phyloP scores from a whole-genome alignment of 1,140 invertebrate species.

The Drosophila jambulina region DNA sequence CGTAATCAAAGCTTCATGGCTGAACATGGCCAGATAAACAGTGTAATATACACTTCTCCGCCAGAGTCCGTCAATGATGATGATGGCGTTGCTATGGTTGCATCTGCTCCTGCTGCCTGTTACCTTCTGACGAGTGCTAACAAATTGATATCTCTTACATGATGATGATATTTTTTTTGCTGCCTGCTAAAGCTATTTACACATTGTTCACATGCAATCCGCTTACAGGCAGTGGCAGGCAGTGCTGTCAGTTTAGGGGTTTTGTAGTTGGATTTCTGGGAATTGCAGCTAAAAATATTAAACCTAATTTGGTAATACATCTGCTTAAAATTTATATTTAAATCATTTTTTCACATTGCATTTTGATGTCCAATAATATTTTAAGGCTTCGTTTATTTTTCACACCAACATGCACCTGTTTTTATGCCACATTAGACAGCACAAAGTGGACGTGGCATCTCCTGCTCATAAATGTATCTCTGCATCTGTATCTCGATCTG shows the following conservation, averaged over 20 bases:
- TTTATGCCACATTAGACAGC: background rate
- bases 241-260: background rate
- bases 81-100: slow-evolving; percentile 12
- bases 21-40: slow-evolving; percentile 24
- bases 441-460: slow-evolving; percentile 17
- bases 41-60: slow-evolving; percentile 9
- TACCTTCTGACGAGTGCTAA: slow-evolving; percentile 28
- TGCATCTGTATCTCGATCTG: slow-evolving; percentile 15
- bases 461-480: slow-evolving; percentile 28
- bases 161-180: slow-evolving; percentile 49
- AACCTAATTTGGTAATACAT: too few relatives aligned
- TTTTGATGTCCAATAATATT: too few relatives aligned
- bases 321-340: background rate
- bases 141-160: slow-evolving; percentile 69
- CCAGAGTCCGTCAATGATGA: slow-evolving; percentile 13
- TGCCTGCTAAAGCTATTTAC: slow-evolving; percentile 46
- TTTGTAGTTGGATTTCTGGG: background rate
- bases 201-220: slow-evolving; percentile 57
- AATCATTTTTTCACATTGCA: background rate
- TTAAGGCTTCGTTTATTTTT: background rate
- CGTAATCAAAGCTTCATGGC: slow-evolving; percentile 31
- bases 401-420: too few relatives aligned
- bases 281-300: background rate
- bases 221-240: background rate
- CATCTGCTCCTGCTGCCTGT: slow-evolving; percentile 5